Base-by-base conservation (phyloP, 2,797 vertebrate species). In the Microctenopoma lineatum region DNA sequence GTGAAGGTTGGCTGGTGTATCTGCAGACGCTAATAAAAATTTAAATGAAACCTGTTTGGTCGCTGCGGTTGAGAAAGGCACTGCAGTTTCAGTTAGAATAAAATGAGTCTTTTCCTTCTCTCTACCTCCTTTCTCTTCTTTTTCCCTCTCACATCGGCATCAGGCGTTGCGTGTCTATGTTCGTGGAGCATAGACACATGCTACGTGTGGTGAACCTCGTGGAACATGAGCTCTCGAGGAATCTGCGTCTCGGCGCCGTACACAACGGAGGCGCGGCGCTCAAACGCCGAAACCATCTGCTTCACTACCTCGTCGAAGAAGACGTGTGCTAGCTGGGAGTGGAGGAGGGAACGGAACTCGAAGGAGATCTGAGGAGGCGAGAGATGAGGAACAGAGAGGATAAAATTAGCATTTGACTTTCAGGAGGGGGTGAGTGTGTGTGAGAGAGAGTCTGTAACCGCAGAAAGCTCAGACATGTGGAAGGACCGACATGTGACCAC, bases 221-320 rank as follows among this genome's bases (percentile, higher is more conserved):
- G 97, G 80, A 97, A 93, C 97, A 98, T 97, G 55, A 98, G 92
- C 84, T 98, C 96, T 0, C 93, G 96, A 12, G 97, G 97, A 88
- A 98, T 97, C 73, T 13, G 86, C 16, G 97, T 99, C 93, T 98
- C 96, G 0, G 95, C 94, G 11, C 97, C 97, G 0, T 96, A 95
- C 0, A 96, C 54, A 54, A 93, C 94, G 83, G 91, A 79, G 3
- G 97, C 96, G 50, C 95, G 95, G 34, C 94, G 93, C 86, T 98
- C 96, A 59, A 99, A 98, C 1, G 97, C 97, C 0, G 95, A 93
- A 2, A 99, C 97, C 96, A 96, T 98, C 90, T 98, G 96, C 89
- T 98, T 99, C 62, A 98, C 96, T 59, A 99, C 97, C 93, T 99
- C 95, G 16, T 98, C 97, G 3, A 99, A 98, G 92, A 99, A 99